A percentile compares a stretch with the other conserved stretches of the same genome.
Evolutionary conservation across 2,888 invertebrate genomes (phyloP).

Genomic region (Nemoura dubitans): DNA sequence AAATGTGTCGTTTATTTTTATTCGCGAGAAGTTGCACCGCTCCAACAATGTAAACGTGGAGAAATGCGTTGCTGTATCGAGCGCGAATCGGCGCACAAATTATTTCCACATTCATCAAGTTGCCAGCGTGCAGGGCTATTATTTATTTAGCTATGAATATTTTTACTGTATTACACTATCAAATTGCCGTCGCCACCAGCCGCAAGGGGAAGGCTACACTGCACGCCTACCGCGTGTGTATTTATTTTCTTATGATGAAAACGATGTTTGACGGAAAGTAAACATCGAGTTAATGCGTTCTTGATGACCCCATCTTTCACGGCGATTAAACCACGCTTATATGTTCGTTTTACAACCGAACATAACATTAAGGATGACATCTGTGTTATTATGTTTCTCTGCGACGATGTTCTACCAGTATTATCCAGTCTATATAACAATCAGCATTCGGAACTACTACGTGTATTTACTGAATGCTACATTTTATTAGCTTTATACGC

Average conservation of each 20-base stretch:
- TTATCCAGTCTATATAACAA: not conserved
- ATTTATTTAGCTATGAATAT: not conserved
- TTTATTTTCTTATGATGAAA: slow-evolving; percentile 10
- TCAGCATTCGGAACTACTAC: not conserved
- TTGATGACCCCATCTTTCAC: slow-evolving; percentile 4
- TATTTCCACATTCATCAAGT: not conserved
- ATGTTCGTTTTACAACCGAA: slow-evolving; percentile 1
- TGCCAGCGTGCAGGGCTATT: not conserved
- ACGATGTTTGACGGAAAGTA: slow-evolving; percentile 19
- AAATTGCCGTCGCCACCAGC: not conserved
- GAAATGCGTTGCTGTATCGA: not conserved
- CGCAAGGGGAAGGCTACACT: not conserved
- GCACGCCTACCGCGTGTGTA: not conserved
- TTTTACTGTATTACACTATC: not conserved
- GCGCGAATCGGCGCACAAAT: not conserved
- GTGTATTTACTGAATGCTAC: not conserved
- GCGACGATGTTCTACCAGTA: not conserved
- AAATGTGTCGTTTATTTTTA: not conserved
- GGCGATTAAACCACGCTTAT: slow-evolving; percentile 1
- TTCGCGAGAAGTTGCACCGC: not conserved
- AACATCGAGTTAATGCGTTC: slow-evolving; percentile 19
- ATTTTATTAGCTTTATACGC: not conserved
- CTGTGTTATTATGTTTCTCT: not conserved
- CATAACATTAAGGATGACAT: slow-evolving; percentile 1
- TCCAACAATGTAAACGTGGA: not conserved